Base-by-base conservation (phyloP, 2,113 vertebrate species). In the Pollimyrus isidori region DNA sequence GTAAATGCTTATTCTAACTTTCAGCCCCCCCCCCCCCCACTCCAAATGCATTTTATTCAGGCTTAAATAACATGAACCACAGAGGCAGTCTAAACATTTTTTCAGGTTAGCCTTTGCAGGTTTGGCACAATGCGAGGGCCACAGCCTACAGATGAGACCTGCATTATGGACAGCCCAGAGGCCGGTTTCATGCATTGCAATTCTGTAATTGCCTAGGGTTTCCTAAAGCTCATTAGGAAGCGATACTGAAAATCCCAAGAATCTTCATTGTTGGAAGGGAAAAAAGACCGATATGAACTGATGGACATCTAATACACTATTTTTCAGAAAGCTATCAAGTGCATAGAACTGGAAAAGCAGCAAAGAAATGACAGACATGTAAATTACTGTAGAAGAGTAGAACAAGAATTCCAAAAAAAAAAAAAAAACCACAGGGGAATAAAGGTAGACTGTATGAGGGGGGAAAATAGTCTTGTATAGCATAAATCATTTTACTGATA, bases 31-130 rank as follows among this genome's bases (percentile, higher is more conserved):
- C 92, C 94, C 93, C 88, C 50, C 92, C 94, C 94, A 92, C 58
- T 56, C 50, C 30, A 48, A 39, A 76, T 58, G 93, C 94, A 93
- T 95, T 96, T 89, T 90, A 91, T 91, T 92, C 93, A 93, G 91
- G 93, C 92, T 93, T 91, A 88, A 94, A 94, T 93, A 93, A 95
- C 91, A 10, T 91, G 93, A 92, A 93, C 93, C 94, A 92, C 94
- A 95, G 94, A 94, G 92, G 92, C 91, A 93, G 94, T 93, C 94
- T 92, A 94, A 95, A 95, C 95, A 95, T 94, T 95, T 95, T 95
- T 94, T 90, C 80, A 90, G 93, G 89, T 85, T 93, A 91, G 94
- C 92, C 91, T 91, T 94, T 93, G 92, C 92, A 92, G 56, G 82
- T 83, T 91, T 88, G 94, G 93, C 93, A 94, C 92, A 94, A 93